These are phyloP conservation scores for Pseudopipra pipra DNA, from an alignment of 2,113 vertebrate species.

Conservation along the genomic window DNA sequence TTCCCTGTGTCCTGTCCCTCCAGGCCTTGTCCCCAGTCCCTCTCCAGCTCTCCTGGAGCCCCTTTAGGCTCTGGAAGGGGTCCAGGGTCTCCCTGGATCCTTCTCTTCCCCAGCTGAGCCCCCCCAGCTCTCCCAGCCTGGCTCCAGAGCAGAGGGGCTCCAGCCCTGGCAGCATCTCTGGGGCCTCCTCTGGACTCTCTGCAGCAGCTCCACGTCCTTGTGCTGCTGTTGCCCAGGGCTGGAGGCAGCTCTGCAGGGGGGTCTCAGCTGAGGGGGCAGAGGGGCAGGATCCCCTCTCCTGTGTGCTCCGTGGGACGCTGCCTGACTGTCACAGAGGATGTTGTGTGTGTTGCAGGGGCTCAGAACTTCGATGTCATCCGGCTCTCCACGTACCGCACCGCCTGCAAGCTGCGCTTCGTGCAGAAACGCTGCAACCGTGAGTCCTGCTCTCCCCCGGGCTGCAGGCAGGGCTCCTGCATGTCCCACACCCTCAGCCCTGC, in stretches of 20 bases:
- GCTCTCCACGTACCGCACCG: constrained; percentile 94
- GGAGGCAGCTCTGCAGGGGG: background rate
- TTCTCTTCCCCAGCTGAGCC: background rate
- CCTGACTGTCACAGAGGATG: background rate
- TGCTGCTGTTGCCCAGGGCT: background rate
- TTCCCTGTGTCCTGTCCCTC: background rate
- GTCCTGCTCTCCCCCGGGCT: constrained; percentile 29
- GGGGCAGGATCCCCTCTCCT: background rate
- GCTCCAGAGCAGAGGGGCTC: background rate
- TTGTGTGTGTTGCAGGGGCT: constrained; percentile 78
- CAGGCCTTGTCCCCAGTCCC: background rate
- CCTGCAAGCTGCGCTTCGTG: constrained; percentile 95
- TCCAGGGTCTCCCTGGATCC: background rate
- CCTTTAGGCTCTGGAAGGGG: background rate
- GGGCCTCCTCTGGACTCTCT: background rate
- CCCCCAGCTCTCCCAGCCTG: background rate
- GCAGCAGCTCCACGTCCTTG: background rate
- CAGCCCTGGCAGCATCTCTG: background rate
- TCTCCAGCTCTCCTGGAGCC: background rate
- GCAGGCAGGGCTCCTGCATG: background rate
- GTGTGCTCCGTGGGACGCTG: background rate
- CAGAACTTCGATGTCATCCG: constrained; percentile 98
- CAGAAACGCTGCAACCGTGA: constrained; percentile 97
- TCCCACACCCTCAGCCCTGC: rapidly evolving
- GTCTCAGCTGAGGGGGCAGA: background rate